Evolutionary conservation across 1,140 invertebrate genomes (phyloP).

Genomic region (Orussus abietinus): DNA sequence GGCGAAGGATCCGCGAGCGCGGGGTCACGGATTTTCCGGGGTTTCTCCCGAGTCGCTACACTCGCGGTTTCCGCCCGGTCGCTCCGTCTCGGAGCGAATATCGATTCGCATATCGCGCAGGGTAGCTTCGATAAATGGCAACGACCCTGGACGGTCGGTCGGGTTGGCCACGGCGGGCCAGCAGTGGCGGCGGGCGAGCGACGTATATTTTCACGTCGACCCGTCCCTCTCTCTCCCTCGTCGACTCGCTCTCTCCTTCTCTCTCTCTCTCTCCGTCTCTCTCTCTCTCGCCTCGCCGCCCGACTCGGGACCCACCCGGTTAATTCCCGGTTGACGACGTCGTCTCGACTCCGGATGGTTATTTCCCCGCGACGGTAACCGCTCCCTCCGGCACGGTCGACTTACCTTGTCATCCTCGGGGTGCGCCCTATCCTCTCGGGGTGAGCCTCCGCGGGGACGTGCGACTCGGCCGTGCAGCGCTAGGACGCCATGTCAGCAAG

Average conservation of each 20-base stretch:
- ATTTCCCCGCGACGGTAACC: background rate
- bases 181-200: background rate
- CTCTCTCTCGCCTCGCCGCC: constrained; percentile 5
- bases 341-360: constrained; percentile 7
- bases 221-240: background rate
- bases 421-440: constrained; percentile 22
- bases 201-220: constrained; percentile 7
- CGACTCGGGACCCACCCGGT: constrained; percentile 37
- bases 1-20: too few species aligned
- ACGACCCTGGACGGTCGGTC: too few species aligned
- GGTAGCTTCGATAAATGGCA: too few species aligned
- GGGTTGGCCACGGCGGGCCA: too few species aligned
- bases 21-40: too few species aligned
- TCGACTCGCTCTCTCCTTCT: constrained; percentile 4
- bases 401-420: constrained; percentile 41
- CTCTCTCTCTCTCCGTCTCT: constrained; percentile 3
- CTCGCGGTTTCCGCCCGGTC: too few species aligned
- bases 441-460: constrained; percentile 27
- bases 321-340: constrained; percentile 25
- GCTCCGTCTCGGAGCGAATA: too few species aligned
- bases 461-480: constrained; percentile 34
- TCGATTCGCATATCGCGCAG: too few species aligned
- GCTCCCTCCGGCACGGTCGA: too few species aligned
- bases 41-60: too few species aligned
- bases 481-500: constrained; percentile 53